phyloP scores from a whole-genome alignment of 1,140 invertebrate species.

The Brachionus sp. region DNA sequence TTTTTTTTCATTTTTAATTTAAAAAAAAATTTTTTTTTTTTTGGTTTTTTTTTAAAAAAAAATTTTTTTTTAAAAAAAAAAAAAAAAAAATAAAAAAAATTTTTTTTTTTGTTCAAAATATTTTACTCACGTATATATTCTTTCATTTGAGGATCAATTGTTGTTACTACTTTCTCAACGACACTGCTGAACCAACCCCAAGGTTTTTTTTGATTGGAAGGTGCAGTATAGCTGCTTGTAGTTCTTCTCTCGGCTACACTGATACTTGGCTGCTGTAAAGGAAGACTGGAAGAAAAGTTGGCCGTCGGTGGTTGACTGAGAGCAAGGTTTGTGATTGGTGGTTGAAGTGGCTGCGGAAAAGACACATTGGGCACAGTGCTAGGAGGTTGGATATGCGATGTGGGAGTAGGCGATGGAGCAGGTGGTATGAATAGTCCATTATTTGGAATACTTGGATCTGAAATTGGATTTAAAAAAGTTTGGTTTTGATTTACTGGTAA shows the following conservation, averaged over 20 bases:
- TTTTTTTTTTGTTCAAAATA: background rate
- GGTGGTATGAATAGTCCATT: conserved; percentile 2
- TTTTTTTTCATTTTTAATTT: too few species aligned
- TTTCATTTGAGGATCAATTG: conserved; percentile 82
- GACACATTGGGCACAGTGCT: background rate
- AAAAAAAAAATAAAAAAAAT: too few species aligned
- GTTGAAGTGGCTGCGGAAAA: background rate
- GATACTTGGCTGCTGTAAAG: background rate
- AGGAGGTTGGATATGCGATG: background rate
- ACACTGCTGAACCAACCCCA: conserved; percentile 59
- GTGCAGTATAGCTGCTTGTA: background rate
- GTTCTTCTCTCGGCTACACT: background rate
- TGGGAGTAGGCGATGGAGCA: background rate
- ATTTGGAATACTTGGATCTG: background rate
- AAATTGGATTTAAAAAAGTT: background rate
- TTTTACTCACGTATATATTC: conserved; percentile 72
- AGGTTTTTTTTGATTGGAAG: background rate
- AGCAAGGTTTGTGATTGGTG: background rate
- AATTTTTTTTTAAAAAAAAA: background rate
- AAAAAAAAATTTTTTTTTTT: too few species aligned
- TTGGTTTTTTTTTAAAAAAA: too few species aligned
- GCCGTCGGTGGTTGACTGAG: background rate
- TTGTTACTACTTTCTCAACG: conserved; percentile 79
- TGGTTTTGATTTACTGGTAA: background rate
- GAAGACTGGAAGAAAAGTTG: background rate